phyloP scores from a whole-genome alignment of 2,113 vertebrate genomes.

The Dicrurus megarhynchus region DNA sequence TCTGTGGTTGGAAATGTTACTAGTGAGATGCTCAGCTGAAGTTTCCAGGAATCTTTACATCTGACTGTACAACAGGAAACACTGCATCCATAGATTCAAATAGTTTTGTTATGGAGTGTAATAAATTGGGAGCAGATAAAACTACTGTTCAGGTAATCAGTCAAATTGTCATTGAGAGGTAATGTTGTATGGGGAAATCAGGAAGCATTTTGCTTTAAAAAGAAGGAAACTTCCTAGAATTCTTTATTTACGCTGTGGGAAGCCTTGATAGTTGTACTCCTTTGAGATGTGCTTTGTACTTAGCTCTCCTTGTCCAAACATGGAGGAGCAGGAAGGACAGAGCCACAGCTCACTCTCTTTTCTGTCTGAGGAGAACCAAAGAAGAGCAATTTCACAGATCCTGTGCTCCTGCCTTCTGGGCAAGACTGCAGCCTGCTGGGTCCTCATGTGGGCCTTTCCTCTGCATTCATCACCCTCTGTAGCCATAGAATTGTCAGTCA shows the following conservation, averaged over 20 bases:
- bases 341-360: not conserved
- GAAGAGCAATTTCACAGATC: not conserved
- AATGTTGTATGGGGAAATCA: not conserved
- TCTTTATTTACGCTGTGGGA: not conserved
- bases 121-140: not conserved
- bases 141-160: not conserved
- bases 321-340: not conserved
- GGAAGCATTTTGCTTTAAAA: not conserved
- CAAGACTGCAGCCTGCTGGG: not conserved
- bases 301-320: not conserved
- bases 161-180: not conserved
- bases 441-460: not conserved
- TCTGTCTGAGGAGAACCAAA: not conserved
- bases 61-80: not conserved
- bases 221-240: slow-evolving; percentile 6
- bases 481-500: not conserved
- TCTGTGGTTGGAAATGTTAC: not conserved
- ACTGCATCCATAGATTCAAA: not conserved
- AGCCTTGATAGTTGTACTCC: not conserved
- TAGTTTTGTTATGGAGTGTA: not conserved
- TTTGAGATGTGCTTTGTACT: not conserved
- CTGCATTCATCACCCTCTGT: not conserved
- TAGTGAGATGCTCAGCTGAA: not conserved
- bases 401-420: not conserved
- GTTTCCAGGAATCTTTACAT: not conserved